Base-by-base conservation (phyloP, 2,113 vertebrate species). In the Salminus brasiliensis region DNA sequence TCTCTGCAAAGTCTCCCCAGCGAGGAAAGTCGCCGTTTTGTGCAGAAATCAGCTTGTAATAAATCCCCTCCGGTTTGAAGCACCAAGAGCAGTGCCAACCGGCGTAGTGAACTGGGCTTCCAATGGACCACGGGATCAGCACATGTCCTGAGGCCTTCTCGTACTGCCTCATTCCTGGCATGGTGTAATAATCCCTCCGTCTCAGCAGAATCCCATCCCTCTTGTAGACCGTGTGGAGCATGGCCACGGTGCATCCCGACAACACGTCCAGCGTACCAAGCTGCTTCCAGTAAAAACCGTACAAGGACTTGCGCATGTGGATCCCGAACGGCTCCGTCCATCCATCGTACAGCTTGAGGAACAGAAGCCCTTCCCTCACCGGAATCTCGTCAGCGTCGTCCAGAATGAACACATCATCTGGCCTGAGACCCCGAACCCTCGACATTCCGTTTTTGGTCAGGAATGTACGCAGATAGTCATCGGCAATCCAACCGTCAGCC, bases 31-130 rank as follows among this genome's bases (percentile, higher is more conserved):
- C 95, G 5, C 95, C 95, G 0, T 97, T 97, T 90, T 97, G 95
- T 25, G 95, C 95, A 0, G 95, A 96, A 72, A 96, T 86, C 25
- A 97, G 92, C 88, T 97, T 97, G 85, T 92, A 93, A 85, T 94
- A 92, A 87, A 97, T 96, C 15, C 95, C 95, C 78, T 96, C 94
- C 0, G 95, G 95, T 18, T 89, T 92, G 83, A 97, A 97, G 81
- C 95, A 97, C 95, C 95, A 97, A 47, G 95, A 96, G 74, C 95
- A 97, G 86, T 97, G 95, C 95, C 95, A 97, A 78, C 95, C 95
- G 3, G 95, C 95, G 36, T 95, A 95, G 85, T 96, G 95, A 74
- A 96, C 91, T 0, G 94, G 93, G 78, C 94, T 97, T 55, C 95
- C 95, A 9, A 96, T 88, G 0, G 95, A 94, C 95, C 95, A 96